These are phyloP conservation scores for Scaptodrosophila lebanonensis DNA, from an alignment of 1,140 invertebrate genomes.

Conservation along the genomic window DNA sequence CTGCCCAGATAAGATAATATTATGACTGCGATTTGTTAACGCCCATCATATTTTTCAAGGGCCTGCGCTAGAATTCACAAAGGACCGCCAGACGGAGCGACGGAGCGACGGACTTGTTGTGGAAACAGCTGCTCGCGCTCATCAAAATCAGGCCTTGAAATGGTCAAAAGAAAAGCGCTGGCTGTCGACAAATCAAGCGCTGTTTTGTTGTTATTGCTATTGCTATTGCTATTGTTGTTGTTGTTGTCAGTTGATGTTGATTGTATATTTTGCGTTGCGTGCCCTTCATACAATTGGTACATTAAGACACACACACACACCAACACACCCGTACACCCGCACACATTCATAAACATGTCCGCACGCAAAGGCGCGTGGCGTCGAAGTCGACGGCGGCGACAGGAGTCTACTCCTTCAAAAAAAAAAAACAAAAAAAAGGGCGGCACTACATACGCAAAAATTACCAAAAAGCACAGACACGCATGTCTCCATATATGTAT, in stretches of 20 bases:
- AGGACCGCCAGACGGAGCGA: too few relatives aligned
- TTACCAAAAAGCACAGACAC: slow-evolving; percentile 4
- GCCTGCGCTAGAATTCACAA: too few relatives aligned
- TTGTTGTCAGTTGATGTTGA: slow-evolving; percentile 13
- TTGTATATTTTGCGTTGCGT: slow-evolving; percentile 32
- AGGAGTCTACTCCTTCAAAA: slow-evolving; percentile 23
- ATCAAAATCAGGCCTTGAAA: too few relatives aligned
- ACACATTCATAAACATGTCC: neutral
- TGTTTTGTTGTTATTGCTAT: slow-evolving; percentile 3
- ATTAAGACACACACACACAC: slow-evolving; percentile 6
- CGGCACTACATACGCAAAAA: slow-evolving; percentile 24
- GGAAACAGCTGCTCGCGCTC: too few relatives aligned
- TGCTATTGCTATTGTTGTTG: slow-evolving; percentile 7
- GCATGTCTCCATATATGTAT: too few relatives aligned
- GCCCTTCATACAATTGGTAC: slow-evolving; percentile 10
- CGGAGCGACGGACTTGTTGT: too few relatives aligned
- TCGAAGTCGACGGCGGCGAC: slow-evolving; percentile 17
- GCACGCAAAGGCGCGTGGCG: slow-evolving; percentile 18
- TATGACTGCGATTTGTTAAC: too few relatives aligned
- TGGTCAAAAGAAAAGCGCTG: too few relatives aligned
- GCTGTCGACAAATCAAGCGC: too few relatives aligned
- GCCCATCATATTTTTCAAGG: too few relatives aligned
- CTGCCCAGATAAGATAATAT: too few relatives aligned
- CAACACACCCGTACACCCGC: neutral
- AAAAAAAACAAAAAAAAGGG: slow-evolving; percentile 4